Evolutionary conservation across 1,140 invertebrate species (phyloP).

Genomic region (Leptinotarsa lineolata): DNA sequence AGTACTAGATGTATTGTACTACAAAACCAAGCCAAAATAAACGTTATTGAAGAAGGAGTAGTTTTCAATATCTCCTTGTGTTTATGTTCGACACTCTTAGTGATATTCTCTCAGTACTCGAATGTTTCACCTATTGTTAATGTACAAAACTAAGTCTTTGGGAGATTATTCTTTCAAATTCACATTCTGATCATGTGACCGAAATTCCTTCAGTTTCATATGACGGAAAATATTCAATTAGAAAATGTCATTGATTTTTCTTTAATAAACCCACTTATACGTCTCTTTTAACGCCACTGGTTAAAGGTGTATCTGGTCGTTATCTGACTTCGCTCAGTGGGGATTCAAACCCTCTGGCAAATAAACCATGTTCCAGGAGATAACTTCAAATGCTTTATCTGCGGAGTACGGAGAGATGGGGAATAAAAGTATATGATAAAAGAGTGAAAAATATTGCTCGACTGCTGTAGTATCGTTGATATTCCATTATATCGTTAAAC

Average conservation of each 20-base stretch:
- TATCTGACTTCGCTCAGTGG: constrained; percentile 10
- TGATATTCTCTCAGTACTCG: too few species aligned
- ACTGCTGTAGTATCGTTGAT: neutral
- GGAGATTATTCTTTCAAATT: too few species aligned
- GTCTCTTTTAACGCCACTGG: neutral
- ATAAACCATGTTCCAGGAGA: constrained; percentile 19
- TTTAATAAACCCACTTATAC: neutral
- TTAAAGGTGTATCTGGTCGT: constrained; percentile 15
- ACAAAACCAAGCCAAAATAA: too few species aligned
- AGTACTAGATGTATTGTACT: too few species aligned
- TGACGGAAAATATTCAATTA: too few species aligned
- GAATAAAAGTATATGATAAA: constrained; percentile 18
- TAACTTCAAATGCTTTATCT: constrained; percentile 15
- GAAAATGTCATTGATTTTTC: too few species aligned
- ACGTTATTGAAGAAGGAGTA: too few species aligned
- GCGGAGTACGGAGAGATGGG: constrained; percentile 2
- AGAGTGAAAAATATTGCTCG: constrained; percentile 8
- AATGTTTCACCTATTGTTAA: too few species aligned
- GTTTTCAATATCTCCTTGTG: too few species aligned
- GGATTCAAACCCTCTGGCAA: constrained; percentile 11
- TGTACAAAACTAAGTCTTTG: neutral
- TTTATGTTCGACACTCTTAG: too few species aligned
- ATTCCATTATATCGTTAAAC: constrained; percentile 13
- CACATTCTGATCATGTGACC: too few species aligned
- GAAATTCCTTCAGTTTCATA: too few species aligned